These are phyloP conservation scores for Capitulum mitella DNA, from an alignment of 2,888 invertebrate species.

Conservation along the genomic window DNA sequence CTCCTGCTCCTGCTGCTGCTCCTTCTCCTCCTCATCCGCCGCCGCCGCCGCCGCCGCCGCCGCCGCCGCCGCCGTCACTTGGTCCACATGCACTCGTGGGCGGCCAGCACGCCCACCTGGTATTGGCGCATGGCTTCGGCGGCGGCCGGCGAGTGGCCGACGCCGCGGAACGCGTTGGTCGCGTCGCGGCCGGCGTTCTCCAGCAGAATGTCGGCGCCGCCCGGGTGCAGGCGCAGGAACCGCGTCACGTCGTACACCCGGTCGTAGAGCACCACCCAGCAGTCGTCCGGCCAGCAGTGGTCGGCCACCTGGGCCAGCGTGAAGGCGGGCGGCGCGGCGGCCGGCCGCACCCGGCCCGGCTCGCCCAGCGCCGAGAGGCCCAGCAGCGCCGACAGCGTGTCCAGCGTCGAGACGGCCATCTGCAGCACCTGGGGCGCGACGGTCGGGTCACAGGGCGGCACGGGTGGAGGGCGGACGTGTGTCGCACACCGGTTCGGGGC, in stretches of 20 bases:
- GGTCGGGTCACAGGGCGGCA: background rate
- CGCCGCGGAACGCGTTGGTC: constrained; percentile 69
- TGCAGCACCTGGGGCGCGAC: constrained; percentile 17
- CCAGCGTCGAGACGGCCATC: constrained; percentile 20
- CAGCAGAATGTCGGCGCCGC: constrained; percentile 69
- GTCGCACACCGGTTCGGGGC: too few relatives aligned
- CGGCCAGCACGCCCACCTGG: background rate
- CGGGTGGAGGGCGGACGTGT: too few relatives aligned
- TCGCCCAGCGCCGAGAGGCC: constrained; percentile 1
- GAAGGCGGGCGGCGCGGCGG: constrained; percentile 37
- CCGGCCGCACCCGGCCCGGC: constrained; percentile 33
- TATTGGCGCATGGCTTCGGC: background rate
- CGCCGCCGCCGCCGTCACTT: background rate
- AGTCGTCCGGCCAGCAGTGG: constrained; percentile 64
- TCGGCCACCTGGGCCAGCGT: constrained; percentile 62
- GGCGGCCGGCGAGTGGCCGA: constrained; percentile 57
- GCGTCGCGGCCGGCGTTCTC: constrained; percentile 81
- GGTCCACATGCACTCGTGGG: background rate
- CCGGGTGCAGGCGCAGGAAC: constrained; percentile 71
- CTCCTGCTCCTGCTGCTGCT: too few relatives aligned
- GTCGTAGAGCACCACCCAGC: constrained; percentile 82
- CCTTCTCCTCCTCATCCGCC: too few relatives aligned
- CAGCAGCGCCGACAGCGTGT: constrained; percentile 13
- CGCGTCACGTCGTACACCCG: constrained; percentile 73
- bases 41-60: background rate